A percentile compares a stretch with the other conserved stretches of the same genome.
These are phyloP conservation scores for Cremastobaeus sp. DNA, from an alignment of 2,888 invertebrate genomes.

Conservation along the genomic window DNA sequence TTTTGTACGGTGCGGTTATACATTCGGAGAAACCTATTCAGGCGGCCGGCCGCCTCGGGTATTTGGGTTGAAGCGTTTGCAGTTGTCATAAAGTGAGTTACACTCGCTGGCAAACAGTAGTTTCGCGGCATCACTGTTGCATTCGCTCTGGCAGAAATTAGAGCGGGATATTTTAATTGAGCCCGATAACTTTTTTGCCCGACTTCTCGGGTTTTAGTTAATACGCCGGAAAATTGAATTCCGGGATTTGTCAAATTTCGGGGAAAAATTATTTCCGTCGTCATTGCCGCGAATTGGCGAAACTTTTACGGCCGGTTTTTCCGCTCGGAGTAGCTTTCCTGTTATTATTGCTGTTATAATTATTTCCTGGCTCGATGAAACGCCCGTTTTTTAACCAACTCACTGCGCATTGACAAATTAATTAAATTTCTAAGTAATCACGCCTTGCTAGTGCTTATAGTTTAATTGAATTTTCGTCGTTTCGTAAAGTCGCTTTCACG, in stretches of 20 bases:
- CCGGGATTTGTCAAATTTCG: neutral
- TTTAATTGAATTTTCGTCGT: slow-evolving; percentile 12
- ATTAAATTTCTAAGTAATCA: neutral
- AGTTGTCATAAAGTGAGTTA: slow-evolving; percentile 34
- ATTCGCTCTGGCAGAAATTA: slow-evolving; percentile 10
- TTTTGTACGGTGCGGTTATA: slow-evolving; percentile 34
- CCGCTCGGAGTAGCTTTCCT: too few species aligned
- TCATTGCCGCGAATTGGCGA: too few species aligned
- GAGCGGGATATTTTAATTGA: slow-evolving; percentile 16
- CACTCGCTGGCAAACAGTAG: slow-evolving; percentile 16
- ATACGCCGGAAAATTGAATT: slow-evolving; percentile 4
- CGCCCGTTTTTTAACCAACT: neutral
- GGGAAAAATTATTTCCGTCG: neutral
- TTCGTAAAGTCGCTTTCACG: neutral
- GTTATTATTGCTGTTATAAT: too few species aligned
- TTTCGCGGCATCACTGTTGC: neutral
- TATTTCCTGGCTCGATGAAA: too few species aligned
- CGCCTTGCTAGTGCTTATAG: neutral
- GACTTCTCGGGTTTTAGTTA: neutral
- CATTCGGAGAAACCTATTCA: slow-evolving; percentile 16
- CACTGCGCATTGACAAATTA: neutral
- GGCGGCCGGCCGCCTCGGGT: neutral
- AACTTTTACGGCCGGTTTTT: too few species aligned
- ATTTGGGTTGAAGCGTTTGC: neutral
- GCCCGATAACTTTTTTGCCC: neutral